phyloP scores from a whole-genome alignment of 2,113 vertebrate species.

The Cervus canadensis region DNA sequence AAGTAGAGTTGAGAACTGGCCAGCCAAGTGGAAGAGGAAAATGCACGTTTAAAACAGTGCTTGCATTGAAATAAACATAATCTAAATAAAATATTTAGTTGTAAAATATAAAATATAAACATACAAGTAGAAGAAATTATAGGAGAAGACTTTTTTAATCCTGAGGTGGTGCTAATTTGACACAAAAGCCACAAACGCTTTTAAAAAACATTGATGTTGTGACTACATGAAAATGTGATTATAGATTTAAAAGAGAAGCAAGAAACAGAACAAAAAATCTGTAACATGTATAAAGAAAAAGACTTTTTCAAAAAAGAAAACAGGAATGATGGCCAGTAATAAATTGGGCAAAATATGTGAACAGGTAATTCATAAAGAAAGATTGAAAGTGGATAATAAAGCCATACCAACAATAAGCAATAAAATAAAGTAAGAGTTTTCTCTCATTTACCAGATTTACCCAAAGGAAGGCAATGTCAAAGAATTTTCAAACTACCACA shows the following conservation, averaged over 20 bases:
- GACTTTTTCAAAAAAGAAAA: background rate
- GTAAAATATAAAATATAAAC: background rate
- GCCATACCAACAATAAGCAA: background rate
- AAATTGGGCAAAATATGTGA: background rate
- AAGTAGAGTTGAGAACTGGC: background rate
- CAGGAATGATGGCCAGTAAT: background rate
- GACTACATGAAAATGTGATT: background rate
- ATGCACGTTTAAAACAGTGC: background rate
- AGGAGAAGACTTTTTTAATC: background rate
- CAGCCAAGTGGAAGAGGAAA: background rate
- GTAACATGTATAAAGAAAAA: background rate
- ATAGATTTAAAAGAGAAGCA: background rate
- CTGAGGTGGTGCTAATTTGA: background rate
- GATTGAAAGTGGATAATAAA: background rate
- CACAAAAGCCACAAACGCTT: background rate
- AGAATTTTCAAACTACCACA: background rate
- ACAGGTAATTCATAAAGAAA: background rate
- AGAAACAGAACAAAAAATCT: background rate
- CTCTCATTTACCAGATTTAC: background rate
- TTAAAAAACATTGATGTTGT: background rate
- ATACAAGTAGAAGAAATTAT: background rate
- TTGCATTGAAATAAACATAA: background rate
- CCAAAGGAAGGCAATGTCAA: background rate
- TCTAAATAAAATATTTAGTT: background rate
- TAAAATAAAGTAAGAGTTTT: background rate